Percentiles rank a stretch among this genome's conserved stretches.
phyloP scores from a whole-genome alignment of 2,113 vertebrate genomes.

The Eudyptes chrysolophus region DNA sequence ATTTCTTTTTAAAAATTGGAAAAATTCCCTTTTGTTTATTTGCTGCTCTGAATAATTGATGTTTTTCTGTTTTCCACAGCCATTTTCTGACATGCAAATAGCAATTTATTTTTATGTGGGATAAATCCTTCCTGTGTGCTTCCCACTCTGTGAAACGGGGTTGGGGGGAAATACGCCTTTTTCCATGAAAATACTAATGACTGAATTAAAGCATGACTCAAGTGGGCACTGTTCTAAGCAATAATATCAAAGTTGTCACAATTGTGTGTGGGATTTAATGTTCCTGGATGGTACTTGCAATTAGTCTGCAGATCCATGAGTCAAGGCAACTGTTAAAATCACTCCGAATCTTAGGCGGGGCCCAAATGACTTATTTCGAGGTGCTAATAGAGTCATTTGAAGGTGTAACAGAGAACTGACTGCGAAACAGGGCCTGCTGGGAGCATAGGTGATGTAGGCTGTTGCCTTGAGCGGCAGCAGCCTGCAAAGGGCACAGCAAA shows the following conservation, averaged over 20 bases:
- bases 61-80: constrained; percentile 4
- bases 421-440: neutral
- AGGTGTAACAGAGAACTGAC: neutral
- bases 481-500: constrained; percentile 2
- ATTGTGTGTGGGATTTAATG: constrained; percentile 2
- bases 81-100: constrained; percentile 27
- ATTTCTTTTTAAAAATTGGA: constrained; percentile 17
- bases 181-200: neutral
- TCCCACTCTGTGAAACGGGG: neutral
- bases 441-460: constrained; percentile 2
- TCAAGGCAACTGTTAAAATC: constrained; percentile 9
- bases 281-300: neutral
- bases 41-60: constrained; percentile 1
- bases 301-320: neutral
- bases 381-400: constrained; percentile 12
- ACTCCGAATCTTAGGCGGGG: neutral
- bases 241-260: neutral
- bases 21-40: neutral
- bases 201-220: constrained; percentile 28
- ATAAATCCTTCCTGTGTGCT: constrained; percentile 23
- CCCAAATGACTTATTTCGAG: neutral
- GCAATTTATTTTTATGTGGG: constrained; percentile 5
- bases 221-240: neutral
- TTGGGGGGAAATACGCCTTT: neutral
- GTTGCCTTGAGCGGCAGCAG: neutral